Conservation (phyloP, 1,140 invertebrate genomes). For the Drosophila baimaii region DNA sequence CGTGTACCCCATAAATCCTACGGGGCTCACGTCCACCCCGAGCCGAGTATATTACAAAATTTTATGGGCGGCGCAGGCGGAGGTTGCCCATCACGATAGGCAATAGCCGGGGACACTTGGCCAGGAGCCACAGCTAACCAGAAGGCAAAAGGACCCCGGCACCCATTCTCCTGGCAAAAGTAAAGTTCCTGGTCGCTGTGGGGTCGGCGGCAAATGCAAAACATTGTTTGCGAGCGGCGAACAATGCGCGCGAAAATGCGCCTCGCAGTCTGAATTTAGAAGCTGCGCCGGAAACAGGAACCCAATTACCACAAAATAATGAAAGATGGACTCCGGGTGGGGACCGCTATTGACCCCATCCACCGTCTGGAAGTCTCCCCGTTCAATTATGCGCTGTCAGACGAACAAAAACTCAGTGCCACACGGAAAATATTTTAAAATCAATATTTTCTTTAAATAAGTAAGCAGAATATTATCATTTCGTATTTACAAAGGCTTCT, state of each 20-base stretch:
- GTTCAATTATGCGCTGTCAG: slow-evolving; percentile 59
- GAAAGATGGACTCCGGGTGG: slow-evolving; percentile 45
- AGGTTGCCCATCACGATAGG: slow-evolving; percentile 36
- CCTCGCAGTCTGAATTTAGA: slow-evolving; percentile 32
- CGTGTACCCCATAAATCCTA: slow-evolving; percentile 60
- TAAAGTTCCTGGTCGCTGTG: slow-evolving; percentile 10
- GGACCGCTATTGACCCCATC: slow-evolving; percentile 4
- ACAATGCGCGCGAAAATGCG: slow-evolving; percentile 53
- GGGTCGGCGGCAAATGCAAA: slow-evolving; percentile 58
- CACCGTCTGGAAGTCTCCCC: background rate
- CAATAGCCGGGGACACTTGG: slow-evolving; percentile 20
- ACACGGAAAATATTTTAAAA: slow-evolving; percentile 39
- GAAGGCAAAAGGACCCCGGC: background rate
- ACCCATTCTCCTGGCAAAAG: background rate
- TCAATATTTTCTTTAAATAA: background rate
- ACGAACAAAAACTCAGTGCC: slow-evolving; percentile 14
- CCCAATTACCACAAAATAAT: slow-evolving; percentile 73
- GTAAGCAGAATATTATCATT: background rate
- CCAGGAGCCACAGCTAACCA: background rate
- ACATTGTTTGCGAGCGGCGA: slow-evolving; percentile 31
- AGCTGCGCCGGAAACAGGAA: slow-evolving; percentile 44
- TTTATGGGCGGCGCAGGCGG: slow-evolving; percentile 57
- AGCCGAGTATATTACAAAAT: slow-evolving; percentile 64
- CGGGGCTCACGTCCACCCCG: slow-evolving; percentile 48
- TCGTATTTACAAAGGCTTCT: background rate